phyloP scores from a whole-genome alignment of 2,797 vertebrate genomes.

The Urocyon cinereoargenteus region DNA sequence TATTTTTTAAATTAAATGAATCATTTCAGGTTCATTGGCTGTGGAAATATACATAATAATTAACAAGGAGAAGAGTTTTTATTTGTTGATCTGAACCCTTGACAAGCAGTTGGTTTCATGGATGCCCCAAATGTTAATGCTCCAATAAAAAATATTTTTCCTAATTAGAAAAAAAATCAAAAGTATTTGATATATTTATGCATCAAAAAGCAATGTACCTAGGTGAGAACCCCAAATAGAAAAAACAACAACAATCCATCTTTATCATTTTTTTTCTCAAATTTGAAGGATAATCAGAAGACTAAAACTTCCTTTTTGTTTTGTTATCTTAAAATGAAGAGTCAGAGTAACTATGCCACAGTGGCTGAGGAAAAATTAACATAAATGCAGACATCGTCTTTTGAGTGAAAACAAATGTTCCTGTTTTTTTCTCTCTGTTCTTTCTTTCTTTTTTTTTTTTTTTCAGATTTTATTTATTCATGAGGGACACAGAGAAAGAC shows the following conservation, averaged over 20 bases:
- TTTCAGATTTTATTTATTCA: not conserved
- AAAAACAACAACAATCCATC: not conserved
- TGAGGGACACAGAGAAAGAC: too few species aligned
- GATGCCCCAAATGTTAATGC: not conserved
- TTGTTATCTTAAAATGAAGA: not conserved
- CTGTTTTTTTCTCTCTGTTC: constrained; percentile 48
- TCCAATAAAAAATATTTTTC: constrained; percentile 4
- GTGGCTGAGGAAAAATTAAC: constrained; percentile 70
- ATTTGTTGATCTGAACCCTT: constrained; percentile 59
- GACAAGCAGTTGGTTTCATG: not conserved
- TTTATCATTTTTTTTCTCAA: not conserved
- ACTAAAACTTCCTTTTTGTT: not conserved
- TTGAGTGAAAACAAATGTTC: constrained; percentile 63
- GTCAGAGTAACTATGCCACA: not conserved
- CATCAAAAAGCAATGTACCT: not conserved
- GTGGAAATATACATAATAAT: not conserved
- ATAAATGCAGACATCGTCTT: constrained; percentile 58
- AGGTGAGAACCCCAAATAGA: not conserved
- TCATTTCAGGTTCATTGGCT: constrained; percentile 46
- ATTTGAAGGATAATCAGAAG: not conserved
- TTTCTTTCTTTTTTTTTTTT: constrained; percentile 53
- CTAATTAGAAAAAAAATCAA: not conserved
- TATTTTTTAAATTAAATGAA: constrained; percentile 63
- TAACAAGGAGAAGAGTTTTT: constrained; percentile 35
- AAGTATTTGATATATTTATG: not conserved